phyloP scores from a whole-genome alignment of 2,888 invertebrate species.

The Argyra leucocephala region DNA sequence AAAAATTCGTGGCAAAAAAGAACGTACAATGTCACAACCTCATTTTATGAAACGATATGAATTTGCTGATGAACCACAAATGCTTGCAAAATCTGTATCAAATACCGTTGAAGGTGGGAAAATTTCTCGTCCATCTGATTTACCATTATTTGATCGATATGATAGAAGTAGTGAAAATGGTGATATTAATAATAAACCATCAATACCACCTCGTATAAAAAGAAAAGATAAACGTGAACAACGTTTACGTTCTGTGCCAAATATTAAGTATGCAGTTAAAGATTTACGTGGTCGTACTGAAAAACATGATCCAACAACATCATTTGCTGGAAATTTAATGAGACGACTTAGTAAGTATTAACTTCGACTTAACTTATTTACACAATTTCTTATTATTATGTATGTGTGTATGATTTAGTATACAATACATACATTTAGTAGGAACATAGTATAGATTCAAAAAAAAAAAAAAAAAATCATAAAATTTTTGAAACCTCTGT shows the following conservation, averaged over 20 bases:
- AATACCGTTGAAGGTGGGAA: slow-evolving; percentile 33
- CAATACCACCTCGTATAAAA: slow-evolving; percentile 49
- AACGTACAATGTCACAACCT: slow-evolving; percentile 28
- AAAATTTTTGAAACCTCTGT: too few relatives aligned
- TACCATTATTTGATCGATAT: slow-evolving; percentile 48
- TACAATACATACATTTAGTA: too few relatives aligned
- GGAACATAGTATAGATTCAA: too few relatives aligned
- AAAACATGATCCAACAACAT: slow-evolving; percentile 42
- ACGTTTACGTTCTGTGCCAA: slow-evolving; percentile 66
- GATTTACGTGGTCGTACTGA: slow-evolving; percentile 36
- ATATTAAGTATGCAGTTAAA: slow-evolving; percentile 54
- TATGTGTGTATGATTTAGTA: too few relatives aligned
- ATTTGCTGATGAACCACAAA: slow-evolving; percentile 33
- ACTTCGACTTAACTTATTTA: slow-evolving; percentile 27
- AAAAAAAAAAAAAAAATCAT: too few relatives aligned
- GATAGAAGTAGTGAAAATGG: not conserved
- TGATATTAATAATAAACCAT: slow-evolving; percentile 40
- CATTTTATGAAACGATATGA: slow-evolving; percentile 39
- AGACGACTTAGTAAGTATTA: slow-evolving; percentile 82
- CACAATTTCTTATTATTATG: not conserved
- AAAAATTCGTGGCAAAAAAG: slow-evolving; percentile 25
- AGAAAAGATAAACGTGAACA: slow-evolving; percentile 54
- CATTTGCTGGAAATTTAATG: slow-evolving; percentile 66
- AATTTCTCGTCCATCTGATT: slow-evolving; percentile 52
- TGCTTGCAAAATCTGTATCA: slow-evolving; percentile 25